Percentiles rank a stretch among this genome's conserved stretches.
Conservation (phyloP, 2,888 invertebrate species). For the Lissonota sp. region DNA sequence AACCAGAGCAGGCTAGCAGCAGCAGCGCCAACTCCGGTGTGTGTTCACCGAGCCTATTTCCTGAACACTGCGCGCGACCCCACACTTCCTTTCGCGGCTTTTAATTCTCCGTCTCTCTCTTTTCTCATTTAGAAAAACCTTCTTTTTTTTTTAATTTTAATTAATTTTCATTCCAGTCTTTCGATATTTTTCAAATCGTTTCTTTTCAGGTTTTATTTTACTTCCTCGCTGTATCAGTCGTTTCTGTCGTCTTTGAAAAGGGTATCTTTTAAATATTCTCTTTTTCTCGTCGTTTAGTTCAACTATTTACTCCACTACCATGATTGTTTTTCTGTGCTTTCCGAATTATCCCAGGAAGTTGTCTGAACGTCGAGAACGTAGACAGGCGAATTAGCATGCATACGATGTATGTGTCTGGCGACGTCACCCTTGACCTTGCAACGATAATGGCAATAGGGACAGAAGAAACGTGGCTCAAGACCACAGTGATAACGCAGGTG, state of each 20-base stretch:
- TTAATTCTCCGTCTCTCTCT: slow-evolving; percentile 38
- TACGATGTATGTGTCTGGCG: slow-evolving; percentile 65
- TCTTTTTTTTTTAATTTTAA: neutral
- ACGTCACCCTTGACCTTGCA: slow-evolving; percentile 66
- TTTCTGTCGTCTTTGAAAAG: neutral
- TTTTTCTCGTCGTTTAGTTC: neutral
- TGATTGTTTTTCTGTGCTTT: neutral
- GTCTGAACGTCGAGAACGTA: slow-evolving; percentile 63
- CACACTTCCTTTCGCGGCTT: slow-evolving; percentile 47
- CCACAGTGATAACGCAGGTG: slow-evolving; percentile 80
- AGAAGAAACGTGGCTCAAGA: slow-evolving; percentile 75
- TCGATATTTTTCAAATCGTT: too few species aligned
- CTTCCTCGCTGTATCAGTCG: neutral
- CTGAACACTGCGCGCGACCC: slow-evolving; percentile 44
- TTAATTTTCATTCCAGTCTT: too few species aligned
- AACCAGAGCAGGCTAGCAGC: neutral
- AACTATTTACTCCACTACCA: slow-evolving; percentile 18
- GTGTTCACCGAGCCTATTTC: slow-evolving; percentile 58
- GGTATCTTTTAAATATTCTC: neutral
- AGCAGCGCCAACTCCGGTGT: slow-evolving; percentile 22
- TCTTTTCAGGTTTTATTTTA: neutral
- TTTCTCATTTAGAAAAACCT: slow-evolving; percentile 25
- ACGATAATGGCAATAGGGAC: slow-evolving; percentile 70
- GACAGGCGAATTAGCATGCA: slow-evolving; percentile 57
- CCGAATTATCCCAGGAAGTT: neutral